phyloP scores from a whole-genome alignment of 1,140 invertebrate species.

The Drosophila virilis region DNA sequence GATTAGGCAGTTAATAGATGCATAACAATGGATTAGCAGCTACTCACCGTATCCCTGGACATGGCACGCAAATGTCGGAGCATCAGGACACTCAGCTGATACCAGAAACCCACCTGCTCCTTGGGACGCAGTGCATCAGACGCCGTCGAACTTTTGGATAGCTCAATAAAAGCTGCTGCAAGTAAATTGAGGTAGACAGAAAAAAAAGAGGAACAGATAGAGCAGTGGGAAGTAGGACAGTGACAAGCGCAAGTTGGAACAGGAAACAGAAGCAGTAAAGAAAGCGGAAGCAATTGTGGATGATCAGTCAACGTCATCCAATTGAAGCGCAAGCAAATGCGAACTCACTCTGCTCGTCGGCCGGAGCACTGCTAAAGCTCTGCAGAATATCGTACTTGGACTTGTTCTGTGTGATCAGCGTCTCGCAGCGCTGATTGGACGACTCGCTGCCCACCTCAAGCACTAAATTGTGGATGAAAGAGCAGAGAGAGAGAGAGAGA shows the following conservation, averaged over 20 bases:
- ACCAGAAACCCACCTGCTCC: constrained; percentile 64
- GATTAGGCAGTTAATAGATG: not conserved
- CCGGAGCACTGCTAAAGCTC: constrained; percentile 26
- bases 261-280: constrained; percentile 2
- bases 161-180: constrained; percentile 64
- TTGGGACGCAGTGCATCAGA: constrained; percentile 47
- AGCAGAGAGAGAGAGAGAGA: not conserved
- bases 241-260: constrained; percentile 8
- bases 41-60: constrained; percentile 64
- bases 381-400: constrained; percentile 23
- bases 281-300: constrained; percentile 13
- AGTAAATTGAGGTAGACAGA: constrained; percentile 45
- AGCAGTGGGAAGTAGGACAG: constrained; percentile 38
- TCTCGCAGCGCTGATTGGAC: constrained; percentile 44
- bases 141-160: not conserved
- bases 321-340: not conserved
- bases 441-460: constrained; percentile 74
- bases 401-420: constrained; percentile 65
- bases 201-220: constrained; percentile 50
- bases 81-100: constrained; percentile 58
- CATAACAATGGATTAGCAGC: not conserved
- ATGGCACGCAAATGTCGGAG: constrained; percentile 55
- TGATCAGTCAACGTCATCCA: constrained; percentile 16
- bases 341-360: constrained; percentile 70
- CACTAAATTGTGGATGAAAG: constrained; percentile 35